Base-by-base conservation (phyloP, 2,797 vertebrate species). In the Acanthornis magna region DNA sequence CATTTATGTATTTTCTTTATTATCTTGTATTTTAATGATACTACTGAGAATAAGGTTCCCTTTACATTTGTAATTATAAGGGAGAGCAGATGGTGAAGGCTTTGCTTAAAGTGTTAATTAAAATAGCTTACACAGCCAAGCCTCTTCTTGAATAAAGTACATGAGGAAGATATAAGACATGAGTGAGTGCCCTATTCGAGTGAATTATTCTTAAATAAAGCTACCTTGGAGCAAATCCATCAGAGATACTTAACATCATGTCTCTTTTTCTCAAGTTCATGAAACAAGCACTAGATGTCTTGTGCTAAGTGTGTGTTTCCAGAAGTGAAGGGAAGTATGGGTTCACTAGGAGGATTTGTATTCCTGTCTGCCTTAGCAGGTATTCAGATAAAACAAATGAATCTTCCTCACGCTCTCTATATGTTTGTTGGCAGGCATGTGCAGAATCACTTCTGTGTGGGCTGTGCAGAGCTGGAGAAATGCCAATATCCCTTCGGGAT, bases 31-130 rank as follows among this genome's bases (percentile, higher is more conserved):
- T 95, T 96, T 97, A 96, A 97, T 95, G 96, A 94, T 95, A 86
- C 93, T 92, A 91, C 77, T 86, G 93, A 93, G 95, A 93, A 96
- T 71, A 65, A 89, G 79, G 92, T 95, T 93, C 76, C 36, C 74
- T 95, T 95, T 95, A 91, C 75, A 89, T 93, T 97, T 94, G 91
- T 96, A 97, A 98, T 98, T 97, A 97, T 95, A 96, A 94, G 92
- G 70, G 51, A 91, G 96, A 97, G 80, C 97, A 98, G 98, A 97
- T 98, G 97, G 98, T 34, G 80, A 93, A 95, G 91, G 91, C 94
- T 97, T 96, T 84, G 79, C 95, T 97, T 97, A 97, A 97, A 97
- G 84, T 96, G 95, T 96, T 97, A 97, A 95, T 98, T 98, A 98
- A 96, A 98, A 97, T 93, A 96, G 93, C 85, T 95, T 86, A 34